These are phyloP conservation scores for Solea senegalensis DNA, from an alignment of 2,113 vertebrate species.

Conservation along the genomic window DNA sequence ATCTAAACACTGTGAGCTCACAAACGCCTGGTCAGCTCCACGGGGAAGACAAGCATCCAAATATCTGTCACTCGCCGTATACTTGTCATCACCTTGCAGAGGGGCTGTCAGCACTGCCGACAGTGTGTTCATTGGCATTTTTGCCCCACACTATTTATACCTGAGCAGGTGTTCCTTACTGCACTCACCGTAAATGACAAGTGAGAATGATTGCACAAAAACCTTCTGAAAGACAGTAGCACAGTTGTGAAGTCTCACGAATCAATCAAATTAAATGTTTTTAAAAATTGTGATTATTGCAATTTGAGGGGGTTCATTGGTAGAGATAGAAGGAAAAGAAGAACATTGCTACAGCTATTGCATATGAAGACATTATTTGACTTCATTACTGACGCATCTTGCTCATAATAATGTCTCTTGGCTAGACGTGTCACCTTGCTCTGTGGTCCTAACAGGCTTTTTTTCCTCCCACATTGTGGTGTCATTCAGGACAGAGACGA, in stretches of 20 bases:
- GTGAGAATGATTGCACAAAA: constrained; percentile 59
- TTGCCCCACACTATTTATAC: constrained; percentile 55
- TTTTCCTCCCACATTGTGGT: constrained; percentile 44
- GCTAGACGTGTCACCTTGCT: constrained; percentile 52
- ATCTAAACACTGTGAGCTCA: constrained; percentile 39
- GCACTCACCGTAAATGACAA: constrained; percentile 59
- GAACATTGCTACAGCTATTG: constrained; percentile 15
- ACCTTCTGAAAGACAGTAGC: constrained; percentile 4
- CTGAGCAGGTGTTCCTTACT: constrained; percentile 57
- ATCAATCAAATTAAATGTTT: constrained; percentile 39
- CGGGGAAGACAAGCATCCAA: constrained; percentile 58
- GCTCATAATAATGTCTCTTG: constrained; percentile 48
- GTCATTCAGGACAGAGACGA: constrained; percentile 46
- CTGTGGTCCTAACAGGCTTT: constrained; percentile 56
- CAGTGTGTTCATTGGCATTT: constrained; percentile 63
- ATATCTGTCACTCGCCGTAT: constrained; percentile 71
- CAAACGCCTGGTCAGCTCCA: constrained; percentile 70
- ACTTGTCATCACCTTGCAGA: constrained; percentile 65
- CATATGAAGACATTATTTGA: constrained; percentile 28
- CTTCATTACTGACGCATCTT: constrained; percentile 33
- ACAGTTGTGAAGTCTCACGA: constrained; percentile 3
- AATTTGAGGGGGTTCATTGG: constrained; percentile 31
- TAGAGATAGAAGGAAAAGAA: constrained; percentile 1
- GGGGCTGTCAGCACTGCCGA: constrained; percentile 62
- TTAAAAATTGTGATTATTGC: constrained; percentile 35